These are phyloP conservation scores for Drosophila setosimentum DNA, from an alignment of 2,888 invertebrate species.

Conservation along the genomic window DNA sequence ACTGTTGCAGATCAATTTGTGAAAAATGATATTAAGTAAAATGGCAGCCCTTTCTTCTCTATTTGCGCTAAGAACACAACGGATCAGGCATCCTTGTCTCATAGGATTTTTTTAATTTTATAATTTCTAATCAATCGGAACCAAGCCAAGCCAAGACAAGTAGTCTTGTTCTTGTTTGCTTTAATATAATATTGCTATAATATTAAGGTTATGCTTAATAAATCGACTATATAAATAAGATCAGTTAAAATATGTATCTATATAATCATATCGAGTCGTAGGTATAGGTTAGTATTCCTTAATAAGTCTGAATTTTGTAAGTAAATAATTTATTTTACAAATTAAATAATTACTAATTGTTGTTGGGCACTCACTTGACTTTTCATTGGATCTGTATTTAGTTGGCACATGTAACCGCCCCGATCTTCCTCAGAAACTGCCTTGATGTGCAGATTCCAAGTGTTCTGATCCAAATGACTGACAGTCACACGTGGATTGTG, in stretches of 20 bases:
- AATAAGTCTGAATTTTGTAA: neutral
- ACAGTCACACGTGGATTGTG: slow-evolving; percentile 95
- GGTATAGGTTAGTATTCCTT: neutral
- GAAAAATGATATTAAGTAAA: no score
- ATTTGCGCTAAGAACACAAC: no score
- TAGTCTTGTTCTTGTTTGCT: no score
- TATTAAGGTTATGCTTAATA: no score
- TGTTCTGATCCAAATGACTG: slow-evolving; percentile 93
- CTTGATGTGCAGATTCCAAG: slow-evolving; percentile 96
- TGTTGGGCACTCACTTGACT: slow-evolving; percentile 91
- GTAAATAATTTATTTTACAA: neutral
- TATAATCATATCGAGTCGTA: neutral
- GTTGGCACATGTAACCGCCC: slow-evolving; percentile 97
- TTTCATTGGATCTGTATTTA: slow-evolving; percentile 97
- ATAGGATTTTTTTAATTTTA: no score
- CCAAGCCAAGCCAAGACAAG: no score
- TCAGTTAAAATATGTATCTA: neutral
- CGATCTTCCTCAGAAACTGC: slow-evolving; percentile 94
- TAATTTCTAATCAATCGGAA: no score
- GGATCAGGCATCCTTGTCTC: no score
- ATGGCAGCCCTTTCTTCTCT: no score
- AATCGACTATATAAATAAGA: neutral
- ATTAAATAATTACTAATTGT: neutral
- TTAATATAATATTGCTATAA: no score
- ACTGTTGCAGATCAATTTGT: no score